Evolutionary conservation across 2,888 invertebrate species (phyloP), one percentile per base, ranked within the genome.

Genomic region (Patella pellucida): DNA sequence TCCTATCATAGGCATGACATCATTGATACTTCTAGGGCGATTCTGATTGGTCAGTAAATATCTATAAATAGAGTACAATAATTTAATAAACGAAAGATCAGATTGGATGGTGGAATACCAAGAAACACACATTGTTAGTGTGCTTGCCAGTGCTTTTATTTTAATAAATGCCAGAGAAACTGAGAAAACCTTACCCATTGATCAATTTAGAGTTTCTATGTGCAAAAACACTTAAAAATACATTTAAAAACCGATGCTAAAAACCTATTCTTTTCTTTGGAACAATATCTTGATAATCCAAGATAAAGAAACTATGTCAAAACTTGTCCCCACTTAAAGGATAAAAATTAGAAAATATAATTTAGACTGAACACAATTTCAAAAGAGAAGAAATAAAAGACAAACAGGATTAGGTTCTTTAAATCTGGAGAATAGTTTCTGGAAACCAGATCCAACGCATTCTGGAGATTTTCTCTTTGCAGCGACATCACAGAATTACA

Each of bases 1-100:
- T 41, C 93, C 99, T 85, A 99, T 98, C 97, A 99, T 98, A 51
- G 99, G 98, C 99, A 99, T 99, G 86, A 99, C 94, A 92, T 99
- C 98, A 81, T 96, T 96, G 78, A 99, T 95, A 86, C 95, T 95
- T 19, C 88, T 79, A 52, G 85, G 85, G 54, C 88, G 83, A 70
- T 84, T 87, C 78, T 86, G 87, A 75, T 87, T 87, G 27, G 85
- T 85, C 78, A 89, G 79, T 73, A 89, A 81, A 77, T 89, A 89
- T 71, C 89, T 89, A 78, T 41, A 41, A 41, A 41, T 9, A 41
- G 0, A 41, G 9, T 41, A 41, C 7, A 41, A 41, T 41, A 41
- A 41, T 41, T 41, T 9, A 41, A 41, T 9, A 41, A 41, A 41
- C 9, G 1, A 9, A 41, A 41, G 7, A 9, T 41, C 41, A 41